Percentiles rank a stretch among this genome's conserved stretches.
These are phyloP conservation scores for Leuctra nigra DNA, from an alignment of 2,888 invertebrate genomes.

Conservation along the genomic window DNA sequence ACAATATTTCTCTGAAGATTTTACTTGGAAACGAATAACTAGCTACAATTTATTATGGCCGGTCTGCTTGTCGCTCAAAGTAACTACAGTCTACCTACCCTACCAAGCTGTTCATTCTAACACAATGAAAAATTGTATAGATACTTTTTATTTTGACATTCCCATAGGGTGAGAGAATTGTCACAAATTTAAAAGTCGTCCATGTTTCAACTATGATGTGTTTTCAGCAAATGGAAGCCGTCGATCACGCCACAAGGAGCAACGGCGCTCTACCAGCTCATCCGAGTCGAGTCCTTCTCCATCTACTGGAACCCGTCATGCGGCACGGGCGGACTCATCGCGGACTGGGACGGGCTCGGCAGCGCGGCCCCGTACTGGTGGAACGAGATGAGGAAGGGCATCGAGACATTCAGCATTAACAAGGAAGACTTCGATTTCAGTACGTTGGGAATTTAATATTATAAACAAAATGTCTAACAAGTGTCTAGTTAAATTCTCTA, in stretches of 20 bases:
- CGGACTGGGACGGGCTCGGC: constrained; percentile 46
- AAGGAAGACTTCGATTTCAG: constrained; percentile 73
- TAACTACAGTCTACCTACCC: too few species aligned
- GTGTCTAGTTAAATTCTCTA: not conserved
- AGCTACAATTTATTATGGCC: too few species aligned
- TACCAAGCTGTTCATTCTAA: too few species aligned
- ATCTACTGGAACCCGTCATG: constrained; percentile 65
- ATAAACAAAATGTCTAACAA: not conserved
- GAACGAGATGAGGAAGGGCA: constrained; percentile 64
- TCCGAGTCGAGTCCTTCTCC: constrained; percentile 68
- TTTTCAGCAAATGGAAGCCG: constrained; percentile 68
- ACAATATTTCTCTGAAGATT: too few species aligned
- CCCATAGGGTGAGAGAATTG: too few species aligned
- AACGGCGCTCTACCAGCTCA: constrained; percentile 60
- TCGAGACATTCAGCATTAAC: constrained; percentile 70
- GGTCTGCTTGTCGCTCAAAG: too few species aligned
- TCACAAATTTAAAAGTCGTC: too few species aligned
- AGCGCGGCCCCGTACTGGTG: constrained; percentile 62
- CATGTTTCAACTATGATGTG: too few species aligned
- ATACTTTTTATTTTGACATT: too few species aligned
- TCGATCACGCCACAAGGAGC: constrained; percentile 54
- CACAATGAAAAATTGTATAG: too few species aligned
- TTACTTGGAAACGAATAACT: too few species aligned
- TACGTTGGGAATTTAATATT: constrained; percentile 43
- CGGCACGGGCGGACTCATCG: constrained; percentile 41